These are phyloP conservation scores for Oryzias woworae DNA, from an alignment of 2,113 vertebrate species.

Conservation along the genomic window DNA sequence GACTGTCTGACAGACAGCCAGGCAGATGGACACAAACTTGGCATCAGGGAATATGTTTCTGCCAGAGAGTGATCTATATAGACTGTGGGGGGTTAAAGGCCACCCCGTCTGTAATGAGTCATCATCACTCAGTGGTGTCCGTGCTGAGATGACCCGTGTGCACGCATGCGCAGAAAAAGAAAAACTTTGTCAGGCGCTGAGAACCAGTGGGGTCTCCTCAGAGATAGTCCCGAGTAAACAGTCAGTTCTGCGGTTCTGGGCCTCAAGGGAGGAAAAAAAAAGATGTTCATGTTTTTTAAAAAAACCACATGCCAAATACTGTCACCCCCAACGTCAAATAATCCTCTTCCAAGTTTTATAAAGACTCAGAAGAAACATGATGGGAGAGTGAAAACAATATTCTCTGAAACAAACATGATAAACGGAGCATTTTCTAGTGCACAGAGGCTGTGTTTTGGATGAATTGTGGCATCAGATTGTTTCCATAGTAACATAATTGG, in stretches of 20 bases:
- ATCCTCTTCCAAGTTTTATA: constrained; percentile 39
- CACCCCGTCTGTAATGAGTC: constrained; percentile 69
- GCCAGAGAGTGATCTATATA: constrained; percentile 73
- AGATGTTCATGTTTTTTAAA: constrained; percentile 63
- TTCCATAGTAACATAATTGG: constrained; percentile 48
- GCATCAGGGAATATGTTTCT: constrained; percentile 71
- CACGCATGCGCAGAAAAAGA: constrained; percentile 27
- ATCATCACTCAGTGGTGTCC: constrained; percentile 74
- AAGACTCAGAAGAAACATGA: constrained; percentile 31
- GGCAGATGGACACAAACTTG: constrained; percentile 69
- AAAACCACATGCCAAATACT: constrained; percentile 56
- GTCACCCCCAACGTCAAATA: constrained; percentile 58
- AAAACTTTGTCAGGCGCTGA: constrained; percentile 34
- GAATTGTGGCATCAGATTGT: constrained; percentile 27
- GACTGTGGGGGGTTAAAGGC: constrained; percentile 64
- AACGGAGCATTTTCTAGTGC: constrained; percentile 54
- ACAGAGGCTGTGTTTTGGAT: constrained; percentile 28
- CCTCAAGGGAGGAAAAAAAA: constrained; percentile 48
- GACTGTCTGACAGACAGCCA: constrained; percentile 65
- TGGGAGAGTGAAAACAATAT: constrained; percentile 59
- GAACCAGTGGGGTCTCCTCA: constrained; percentile 43
- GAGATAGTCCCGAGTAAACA: constrained; percentile 69
- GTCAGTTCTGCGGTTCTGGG: constrained; percentile 47
- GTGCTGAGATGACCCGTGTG: constrained; percentile 37
- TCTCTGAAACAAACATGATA: constrained; percentile 66